A percentile compares a stretch with the other conserved stretches of the same genome.
phyloP scores from a whole-genome alignment of 2,797 vertebrate species.

The Malurus leucopterus region DNA sequence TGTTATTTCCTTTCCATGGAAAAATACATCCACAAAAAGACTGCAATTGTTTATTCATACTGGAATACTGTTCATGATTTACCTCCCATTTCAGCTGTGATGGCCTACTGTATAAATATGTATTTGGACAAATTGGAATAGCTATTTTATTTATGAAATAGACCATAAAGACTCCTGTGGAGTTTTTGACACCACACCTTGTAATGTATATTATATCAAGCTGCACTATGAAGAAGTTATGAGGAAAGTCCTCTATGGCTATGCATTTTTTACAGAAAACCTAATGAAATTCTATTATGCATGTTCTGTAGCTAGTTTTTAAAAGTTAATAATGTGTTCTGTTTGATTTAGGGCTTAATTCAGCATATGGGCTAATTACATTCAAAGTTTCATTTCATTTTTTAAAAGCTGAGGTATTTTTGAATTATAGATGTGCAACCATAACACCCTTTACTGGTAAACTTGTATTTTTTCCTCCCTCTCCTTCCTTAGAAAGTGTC shows the following conservation, averaged over 20 bases:
- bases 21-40: slow-evolving; percentile 2
- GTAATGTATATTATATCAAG: slow-evolving; percentile 45
- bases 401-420: slow-evolving; percentile 12
- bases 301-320: slow-evolving; percentile 10
- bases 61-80: not conserved
- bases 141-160: slow-evolving; percentile 53
- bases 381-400: slow-evolving; percentile 37
- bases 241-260: slow-evolving; percentile 10
- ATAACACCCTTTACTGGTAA: not conserved
- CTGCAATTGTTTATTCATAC: slow-evolving; percentile 13
- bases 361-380: slow-evolving; percentile 24
- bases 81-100: not conserved
- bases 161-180: slow-evolving; percentile 24
- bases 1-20: not conserved
- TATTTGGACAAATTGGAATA: slow-evolving; percentile 38
- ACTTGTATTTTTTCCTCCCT: slow-evolving; percentile 3
- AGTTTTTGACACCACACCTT: slow-evolving; percentile 51
- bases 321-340: slow-evolving; percentile 41
- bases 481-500: not conserved
- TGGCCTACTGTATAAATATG: slow-evolving; percentile 21
- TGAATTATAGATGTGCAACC: slow-evolving; percentile 15
- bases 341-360: slow-evolving; percentile 58
- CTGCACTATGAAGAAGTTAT: slow-evolving; percentile 15
- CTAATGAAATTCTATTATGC: slow-evolving; percentile 52
- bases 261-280: slow-evolving; percentile 19